These are phyloP conservation scores for Rhinichthys klamathensis DNA, from an alignment of 2,113 vertebrate genomes.

Conservation along the genomic window DNA sequence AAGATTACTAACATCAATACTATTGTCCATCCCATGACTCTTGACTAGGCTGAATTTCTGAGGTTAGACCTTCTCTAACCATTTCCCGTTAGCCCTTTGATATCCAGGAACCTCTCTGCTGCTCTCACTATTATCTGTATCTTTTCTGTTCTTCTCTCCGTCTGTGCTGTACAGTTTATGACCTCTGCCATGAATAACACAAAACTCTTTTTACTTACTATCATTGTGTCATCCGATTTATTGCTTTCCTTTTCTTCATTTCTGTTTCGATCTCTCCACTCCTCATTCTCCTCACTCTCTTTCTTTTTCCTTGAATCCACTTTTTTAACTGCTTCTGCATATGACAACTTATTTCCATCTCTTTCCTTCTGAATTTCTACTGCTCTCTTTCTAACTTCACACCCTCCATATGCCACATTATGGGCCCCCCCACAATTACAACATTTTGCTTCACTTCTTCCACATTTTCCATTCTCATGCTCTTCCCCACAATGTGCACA, in stretches of 20 bases:
- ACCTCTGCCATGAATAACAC: background rate
- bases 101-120: background rate
- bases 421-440: background rate
- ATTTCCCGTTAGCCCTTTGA: background rate
- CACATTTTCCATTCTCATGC: background rate
- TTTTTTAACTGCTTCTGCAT: too few relatives aligned
- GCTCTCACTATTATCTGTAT: background rate
- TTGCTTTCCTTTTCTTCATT: background rate
- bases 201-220: background rate
- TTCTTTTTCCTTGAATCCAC: too few relatives aligned
- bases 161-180: background rate
- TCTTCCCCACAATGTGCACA: background rate
- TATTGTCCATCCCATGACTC: background rate
- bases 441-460: background rate
- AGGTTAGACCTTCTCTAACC: background rate
- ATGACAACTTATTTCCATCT: too few relatives aligned
- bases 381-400: background rate
- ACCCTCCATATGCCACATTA: background rate
- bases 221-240: background rate
- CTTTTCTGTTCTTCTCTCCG: slow-evolving; percentile 6
- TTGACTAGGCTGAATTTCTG: background rate
- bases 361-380: too few relatives aligned
- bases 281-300: background rate
- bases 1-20: background rate
- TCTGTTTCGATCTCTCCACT: background rate